phyloP scores from a whole-genome alignment of 2,113 vertebrate species.

The Geococcyx californianus region DNA sequence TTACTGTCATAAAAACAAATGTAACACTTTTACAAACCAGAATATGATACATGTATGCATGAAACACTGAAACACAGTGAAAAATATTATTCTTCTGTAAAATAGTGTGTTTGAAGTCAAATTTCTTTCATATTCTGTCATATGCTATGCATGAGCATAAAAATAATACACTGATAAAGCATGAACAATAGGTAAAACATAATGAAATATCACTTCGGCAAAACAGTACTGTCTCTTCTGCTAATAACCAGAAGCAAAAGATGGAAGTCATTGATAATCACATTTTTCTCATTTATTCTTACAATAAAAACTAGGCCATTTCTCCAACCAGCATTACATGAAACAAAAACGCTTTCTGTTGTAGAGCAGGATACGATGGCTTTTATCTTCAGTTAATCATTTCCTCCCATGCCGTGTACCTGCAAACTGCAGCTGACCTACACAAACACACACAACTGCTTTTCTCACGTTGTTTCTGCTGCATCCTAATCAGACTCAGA shows the following conservation, averaged over 20 bases:
- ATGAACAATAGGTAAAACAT: background rate
- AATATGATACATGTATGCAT: background rate
- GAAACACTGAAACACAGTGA: background rate
- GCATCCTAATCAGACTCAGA: background rate
- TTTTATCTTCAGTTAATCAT: background rate
- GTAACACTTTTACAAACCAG: background rate
- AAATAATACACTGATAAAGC: slow-evolving; percentile 30
- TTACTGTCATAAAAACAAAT: background rate
- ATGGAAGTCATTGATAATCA: background rate
- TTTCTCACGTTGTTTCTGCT: background rate
- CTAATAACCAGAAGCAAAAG: background rate
- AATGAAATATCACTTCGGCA: slow-evolving; percentile 32
- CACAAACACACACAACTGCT: background rate
- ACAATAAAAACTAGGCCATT: background rate
- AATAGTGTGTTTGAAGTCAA: background rate
- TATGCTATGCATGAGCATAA: background rate
- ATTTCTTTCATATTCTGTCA: background rate
- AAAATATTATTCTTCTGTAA: background rate
- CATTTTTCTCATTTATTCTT: background rate
- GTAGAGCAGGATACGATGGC: background rate
- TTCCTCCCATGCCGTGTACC: background rate
- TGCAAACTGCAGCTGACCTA: background rate
- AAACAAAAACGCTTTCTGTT: background rate
- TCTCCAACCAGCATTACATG: background rate
- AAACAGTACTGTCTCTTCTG: background rate